Base-by-base conservation (phyloP, 1,140 invertebrate species). In the Drosophila bocki region DNA sequence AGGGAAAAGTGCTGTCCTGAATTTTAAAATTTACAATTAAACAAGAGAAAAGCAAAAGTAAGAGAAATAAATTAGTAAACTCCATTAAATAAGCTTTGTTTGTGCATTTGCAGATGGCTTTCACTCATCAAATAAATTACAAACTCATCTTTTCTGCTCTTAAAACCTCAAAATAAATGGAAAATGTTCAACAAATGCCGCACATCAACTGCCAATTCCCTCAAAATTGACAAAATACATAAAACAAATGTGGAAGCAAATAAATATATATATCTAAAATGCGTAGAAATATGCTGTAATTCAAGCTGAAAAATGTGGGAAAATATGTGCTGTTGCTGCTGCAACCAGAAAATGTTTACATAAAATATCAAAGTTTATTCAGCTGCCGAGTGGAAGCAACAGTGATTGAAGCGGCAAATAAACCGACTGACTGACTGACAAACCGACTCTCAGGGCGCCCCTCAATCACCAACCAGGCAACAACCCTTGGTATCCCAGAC, bases 401-500 rank as follows among this genome's bases (percentile, higher is more conserved):
- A 67, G 60, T 70, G 48, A 70, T 53, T 59, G 37, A 54, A 63
- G 74, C 59, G 53, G 48, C 33, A 75, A 75, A 54, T 57, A 68
- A 58, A 51, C 60, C 58, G 63, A 22, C 68, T 67, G 82, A 75
- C 71, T 84, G 70, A 22, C 68, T 63, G 74, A 70, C 71, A 78
- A 70, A 80, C 74, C 59, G 61, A 74, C 69, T 67, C 68, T 57
- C 56, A 67, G 63, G 47, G 32, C 60, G 50, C 47, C 35, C 63
- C 63, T 75, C 44, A 33, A 64, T 69, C 67, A 33, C 19, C 17
- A 22, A 26, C 26, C 26, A 44, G 9, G 7, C 45, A 48, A 33
- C 61, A 48, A 33, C 61, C 61, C 61, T 56, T 15, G n/a, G 35
- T 4, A 39, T 15, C 2, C 17, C 33, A 17, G 19, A 56, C 53